Evolutionary conservation across 1,140 invertebrate genomes (phyloP).

Genomic region (Lepidurus arcticus): DNA sequence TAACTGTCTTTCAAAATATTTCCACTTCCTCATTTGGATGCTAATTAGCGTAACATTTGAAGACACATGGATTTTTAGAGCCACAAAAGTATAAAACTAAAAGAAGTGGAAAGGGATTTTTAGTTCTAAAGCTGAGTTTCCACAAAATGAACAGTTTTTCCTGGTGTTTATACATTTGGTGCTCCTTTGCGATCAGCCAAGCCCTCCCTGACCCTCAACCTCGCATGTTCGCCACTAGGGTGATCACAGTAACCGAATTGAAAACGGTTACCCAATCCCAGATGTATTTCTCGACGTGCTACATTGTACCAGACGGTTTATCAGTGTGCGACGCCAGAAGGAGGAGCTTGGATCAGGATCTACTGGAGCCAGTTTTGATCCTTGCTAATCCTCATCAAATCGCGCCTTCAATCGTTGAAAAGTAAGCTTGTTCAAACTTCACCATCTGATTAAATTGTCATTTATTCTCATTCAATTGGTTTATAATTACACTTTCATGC

Average conservation of each 20-base stretch:
- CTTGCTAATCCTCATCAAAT: not conserved
- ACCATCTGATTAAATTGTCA: too few species aligned
- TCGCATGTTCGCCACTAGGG: not conserved
- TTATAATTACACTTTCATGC: too few species aligned
- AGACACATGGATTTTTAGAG: not conserved
- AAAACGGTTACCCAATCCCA: not conserved
- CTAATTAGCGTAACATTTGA: conserved; percentile 2
- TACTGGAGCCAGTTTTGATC: not conserved
- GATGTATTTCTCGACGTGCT: not conserved
- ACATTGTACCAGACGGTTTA: not conserved
- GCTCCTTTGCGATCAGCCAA: not conserved
- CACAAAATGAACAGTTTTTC: not conserved
- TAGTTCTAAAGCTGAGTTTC: not conserved
- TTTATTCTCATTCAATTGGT: too few species aligned
- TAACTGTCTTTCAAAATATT: too few species aligned
- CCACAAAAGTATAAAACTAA: not conserved
- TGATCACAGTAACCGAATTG: not conserved
- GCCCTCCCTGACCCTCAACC: not conserved
- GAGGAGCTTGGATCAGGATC: not conserved
- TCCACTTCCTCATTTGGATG: not conserved
- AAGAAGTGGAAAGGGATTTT: not conserved
- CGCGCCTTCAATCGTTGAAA: not conserved
- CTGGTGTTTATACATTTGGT: not conserved
- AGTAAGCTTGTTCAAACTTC: not conserved
- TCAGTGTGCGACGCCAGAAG: not conserved